A percentile compares a stretch with the other conserved stretches of the same genome.
These are phyloP conservation scores for Syngnathus floridae DNA, from an alignment of 2,113 vertebrate species.

Conservation along the genomic window DNA sequence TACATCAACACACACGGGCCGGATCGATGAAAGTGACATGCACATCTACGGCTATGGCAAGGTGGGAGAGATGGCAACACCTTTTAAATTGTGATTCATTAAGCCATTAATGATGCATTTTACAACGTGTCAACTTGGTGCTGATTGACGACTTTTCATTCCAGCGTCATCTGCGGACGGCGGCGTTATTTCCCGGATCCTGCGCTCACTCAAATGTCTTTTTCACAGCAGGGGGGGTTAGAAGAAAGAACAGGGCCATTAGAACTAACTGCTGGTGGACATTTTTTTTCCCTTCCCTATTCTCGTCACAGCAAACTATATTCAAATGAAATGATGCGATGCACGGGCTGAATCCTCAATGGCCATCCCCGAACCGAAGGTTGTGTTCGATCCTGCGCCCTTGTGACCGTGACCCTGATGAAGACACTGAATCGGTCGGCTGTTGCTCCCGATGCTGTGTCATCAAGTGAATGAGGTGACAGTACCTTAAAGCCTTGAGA, in stretches of 20 bases:
- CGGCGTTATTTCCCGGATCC: constrained; percentile 28
- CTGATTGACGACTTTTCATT: constrained; percentile 61
- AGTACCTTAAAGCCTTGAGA: no score
- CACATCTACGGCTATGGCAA: constrained; percentile 41
- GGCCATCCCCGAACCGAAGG: neutral
- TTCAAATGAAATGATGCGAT: constrained; percentile 4
- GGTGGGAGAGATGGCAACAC: constrained; percentile 36
- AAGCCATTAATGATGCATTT: constrained; percentile 71
- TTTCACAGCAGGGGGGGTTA: constrained; percentile 14
- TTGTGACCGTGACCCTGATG: no score
- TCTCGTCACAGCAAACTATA: constrained; percentile 4
- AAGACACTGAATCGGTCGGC: no score
- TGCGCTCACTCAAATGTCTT: constrained; percentile 21
- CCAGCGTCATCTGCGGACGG: constrained; percentile 25
- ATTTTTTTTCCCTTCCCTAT: neutral
- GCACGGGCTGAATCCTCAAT: neutral
- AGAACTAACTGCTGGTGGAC: neutral
- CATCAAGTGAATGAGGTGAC: no score
- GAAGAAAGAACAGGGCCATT: neutral
- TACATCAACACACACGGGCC: constrained; percentile 62
- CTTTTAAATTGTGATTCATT: constrained; percentile 68
- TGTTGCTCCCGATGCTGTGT: no score
- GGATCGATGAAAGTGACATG: constrained; percentile 67
- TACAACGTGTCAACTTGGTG: constrained; percentile 43
- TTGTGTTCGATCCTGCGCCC: no score